Evolutionary conservation across 2,113 vertebrate genomes (phyloP).

Genomic region (Nerophis lumbriciformis): DNA sequence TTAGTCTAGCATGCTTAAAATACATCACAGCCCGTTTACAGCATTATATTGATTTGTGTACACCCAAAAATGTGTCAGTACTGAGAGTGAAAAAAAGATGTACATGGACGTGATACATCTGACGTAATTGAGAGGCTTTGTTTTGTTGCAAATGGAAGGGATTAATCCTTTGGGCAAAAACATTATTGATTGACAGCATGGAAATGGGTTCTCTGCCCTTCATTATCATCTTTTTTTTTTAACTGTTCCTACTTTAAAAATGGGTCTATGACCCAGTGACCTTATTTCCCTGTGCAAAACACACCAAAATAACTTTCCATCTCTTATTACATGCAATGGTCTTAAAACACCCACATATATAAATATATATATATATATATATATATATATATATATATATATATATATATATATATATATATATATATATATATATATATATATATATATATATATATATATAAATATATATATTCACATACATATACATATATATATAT

Average conservation of each 20-base stretch:
- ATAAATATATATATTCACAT: too few relatives aligned
- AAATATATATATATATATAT: too few relatives aligned
- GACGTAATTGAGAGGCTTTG: constrained; percentile 9
- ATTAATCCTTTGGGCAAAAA: constrained; percentile 50
- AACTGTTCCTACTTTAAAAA: constrained; percentile 74
- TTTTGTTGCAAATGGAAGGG: constrained; percentile 41
- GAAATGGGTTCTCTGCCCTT: constrained; percentile 71
- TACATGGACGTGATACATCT: not conserved
- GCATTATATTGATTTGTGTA: constrained; percentile 8
- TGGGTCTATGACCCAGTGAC: constrained; percentile 71
- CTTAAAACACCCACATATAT: too few relatives aligned
- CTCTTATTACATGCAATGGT: not conserved
- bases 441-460: too few relatives aligned
- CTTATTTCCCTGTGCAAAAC: constrained; percentile 57
- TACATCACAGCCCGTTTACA: constrained; percentile 24
- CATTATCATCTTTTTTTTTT: constrained; percentile 72
- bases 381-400: too few relatives aligned
- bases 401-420: too few relatives aligned
- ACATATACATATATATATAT: too few relatives aligned
- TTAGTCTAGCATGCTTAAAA: constrained; percentile 33
- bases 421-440: too few relatives aligned
- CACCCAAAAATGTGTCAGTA: constrained; percentile 13
- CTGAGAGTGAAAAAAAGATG: not conserved
- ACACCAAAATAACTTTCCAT: constrained; percentile 44
- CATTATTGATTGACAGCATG: constrained; percentile 71